These are phyloP conservation scores for Hemicrepidius hirtus DNA, from an alignment of 2,888 invertebrate genomes.

Conservation along the genomic window DNA sequence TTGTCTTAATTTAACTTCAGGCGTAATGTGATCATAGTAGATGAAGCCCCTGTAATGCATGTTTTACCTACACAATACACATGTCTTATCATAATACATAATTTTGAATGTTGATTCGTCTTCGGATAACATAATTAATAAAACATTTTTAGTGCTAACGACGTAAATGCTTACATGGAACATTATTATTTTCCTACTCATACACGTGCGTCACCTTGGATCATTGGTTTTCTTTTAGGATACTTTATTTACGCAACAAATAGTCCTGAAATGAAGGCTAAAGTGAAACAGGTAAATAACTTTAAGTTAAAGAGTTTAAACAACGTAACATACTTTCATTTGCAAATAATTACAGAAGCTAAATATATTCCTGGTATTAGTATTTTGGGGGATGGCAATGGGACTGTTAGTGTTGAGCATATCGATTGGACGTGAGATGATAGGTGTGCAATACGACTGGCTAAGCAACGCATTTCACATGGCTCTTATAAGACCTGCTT, in stretches of 20 bases:
- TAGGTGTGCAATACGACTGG: slow-evolving; percentile 55
- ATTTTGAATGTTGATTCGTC: not conserved
- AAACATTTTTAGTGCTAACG: not conserved
- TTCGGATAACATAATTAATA: too few species aligned
- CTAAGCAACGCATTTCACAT: slow-evolving; percentile 54
- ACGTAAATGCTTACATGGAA: slow-evolving; percentile 19
- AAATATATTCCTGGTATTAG: not conserved
- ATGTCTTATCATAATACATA: too few species aligned
- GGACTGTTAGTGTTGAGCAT: slow-evolving; percentile 56
- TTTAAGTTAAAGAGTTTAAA: too few species aligned
- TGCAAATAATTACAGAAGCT: not conserved
- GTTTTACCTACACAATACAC: too few species aligned
- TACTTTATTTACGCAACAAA: slow-evolving; percentile 24
- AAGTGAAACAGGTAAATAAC: not conserved
- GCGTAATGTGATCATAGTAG: too few species aligned
- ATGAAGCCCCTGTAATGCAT: too few species aligned
- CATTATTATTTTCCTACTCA: slow-evolving; percentile 32
- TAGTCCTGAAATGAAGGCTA: not conserved
- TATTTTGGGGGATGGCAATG: not conserved
- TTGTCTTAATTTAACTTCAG: too few species aligned
- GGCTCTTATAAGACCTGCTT: slow-evolving; percentile 54
- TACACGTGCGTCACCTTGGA: slow-evolving; percentile 27
- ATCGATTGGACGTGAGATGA: slow-evolving; percentile 59
- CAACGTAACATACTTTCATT: not conserved
- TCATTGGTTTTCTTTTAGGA: slow-evolving; percentile 39